Conservation (phyloP, 2,113 vertebrate species). For the Oryzias celebensis region DNA sequence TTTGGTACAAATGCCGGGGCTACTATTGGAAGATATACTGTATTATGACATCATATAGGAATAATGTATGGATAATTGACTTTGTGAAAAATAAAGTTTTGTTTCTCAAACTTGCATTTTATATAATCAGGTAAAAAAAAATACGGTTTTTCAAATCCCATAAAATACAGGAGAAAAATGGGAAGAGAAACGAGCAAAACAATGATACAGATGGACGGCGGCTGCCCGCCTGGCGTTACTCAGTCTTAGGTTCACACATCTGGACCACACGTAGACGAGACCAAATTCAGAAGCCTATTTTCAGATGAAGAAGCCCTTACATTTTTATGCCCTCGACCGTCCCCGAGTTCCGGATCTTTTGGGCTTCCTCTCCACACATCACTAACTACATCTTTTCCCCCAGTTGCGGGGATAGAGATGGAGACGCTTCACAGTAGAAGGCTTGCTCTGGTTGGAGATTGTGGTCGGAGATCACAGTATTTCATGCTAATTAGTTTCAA, state of each 20-base stretch:
- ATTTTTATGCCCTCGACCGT: conserved; percentile 32
- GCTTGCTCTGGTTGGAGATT: conserved; percentile 59
- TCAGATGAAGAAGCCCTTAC: conserved; percentile 56
- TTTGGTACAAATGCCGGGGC: no score
- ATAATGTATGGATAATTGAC: no score
- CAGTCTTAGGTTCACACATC: conserved; percentile 23
- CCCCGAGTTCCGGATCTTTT: conserved; percentile 57
- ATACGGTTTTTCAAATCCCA: no score
- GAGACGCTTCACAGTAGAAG: conserved; percentile 40
- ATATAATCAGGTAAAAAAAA: no score
- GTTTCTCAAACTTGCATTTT: no score
- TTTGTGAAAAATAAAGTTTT: no score
- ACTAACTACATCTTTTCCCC: conserved; percentile 70
- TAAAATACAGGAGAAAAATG: conserved; percentile 35
- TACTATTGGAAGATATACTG: no score
- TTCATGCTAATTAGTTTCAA: conserved; percentile 68
- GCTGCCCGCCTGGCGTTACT: conserved; percentile 53
- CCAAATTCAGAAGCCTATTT: conserved; percentile 32
- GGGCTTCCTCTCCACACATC: conserved; percentile 67
- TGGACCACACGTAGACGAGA: conserved; percentile 19
- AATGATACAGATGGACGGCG: conserved; percentile 46
- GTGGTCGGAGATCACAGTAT: conserved; percentile 65
- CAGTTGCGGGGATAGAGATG: conserved; percentile 57
- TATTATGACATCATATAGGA: no score
- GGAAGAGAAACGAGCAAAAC: conserved; percentile 26